These are phyloP conservation scores for Epinotia bilunana DNA, from an alignment of 2,888 invertebrate genomes.

Conservation along the genomic window DNA sequence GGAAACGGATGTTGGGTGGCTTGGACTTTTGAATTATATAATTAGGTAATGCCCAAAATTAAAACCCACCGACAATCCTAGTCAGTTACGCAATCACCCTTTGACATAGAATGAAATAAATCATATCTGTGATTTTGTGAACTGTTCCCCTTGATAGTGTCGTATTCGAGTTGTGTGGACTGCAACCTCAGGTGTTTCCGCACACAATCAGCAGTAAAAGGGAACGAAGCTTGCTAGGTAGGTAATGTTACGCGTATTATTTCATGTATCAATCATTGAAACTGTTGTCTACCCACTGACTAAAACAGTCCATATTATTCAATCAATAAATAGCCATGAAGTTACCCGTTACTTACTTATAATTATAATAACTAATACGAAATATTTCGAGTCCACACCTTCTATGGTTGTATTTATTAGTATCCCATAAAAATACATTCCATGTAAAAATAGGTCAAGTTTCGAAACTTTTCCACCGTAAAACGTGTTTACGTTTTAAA, in stretches of 20 bases:
- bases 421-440: no score
- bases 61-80: not conserved
- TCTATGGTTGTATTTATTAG: not conserved
- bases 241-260: not conserved
- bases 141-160: slow-evolving; percentile 5
- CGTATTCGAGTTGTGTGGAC: slow-evolving; percentile 3
- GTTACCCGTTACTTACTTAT: no score
- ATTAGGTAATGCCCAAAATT: no score
- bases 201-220: slow-evolving; percentile 80
- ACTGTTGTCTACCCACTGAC: not conserved
- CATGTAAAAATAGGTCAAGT: no score
- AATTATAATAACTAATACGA: not conserved
- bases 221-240: slow-evolving; percentile 59
- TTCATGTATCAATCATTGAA: slow-evolving; percentile 9
- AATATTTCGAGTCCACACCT: not conserved
- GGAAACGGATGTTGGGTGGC: not conserved
- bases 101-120: not conserved
- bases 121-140: slow-evolving; percentile 6
- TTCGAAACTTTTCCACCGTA: no score
- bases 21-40: not conserved
- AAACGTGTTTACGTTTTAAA: no score
- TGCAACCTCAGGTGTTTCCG: slow-evolving; percentile 72
- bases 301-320: not conserved
- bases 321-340: not conserved
- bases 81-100: not conserved